Conservation (phyloP, 2,888 invertebrate species). For the Masnerella sp. region DNA sequence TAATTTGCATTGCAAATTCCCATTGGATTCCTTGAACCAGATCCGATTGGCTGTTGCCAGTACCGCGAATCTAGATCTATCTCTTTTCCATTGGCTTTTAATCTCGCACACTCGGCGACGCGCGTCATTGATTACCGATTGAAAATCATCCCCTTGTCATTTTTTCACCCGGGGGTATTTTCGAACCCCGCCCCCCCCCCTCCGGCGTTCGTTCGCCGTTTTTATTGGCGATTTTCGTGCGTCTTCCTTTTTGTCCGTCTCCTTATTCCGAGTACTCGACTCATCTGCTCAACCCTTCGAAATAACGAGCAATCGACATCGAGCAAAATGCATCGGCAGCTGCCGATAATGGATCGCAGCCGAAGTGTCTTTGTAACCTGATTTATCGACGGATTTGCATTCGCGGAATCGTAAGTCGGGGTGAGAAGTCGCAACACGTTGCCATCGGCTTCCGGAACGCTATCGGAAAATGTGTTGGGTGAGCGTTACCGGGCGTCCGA, state of each 20-base stretch:
- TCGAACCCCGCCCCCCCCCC: constrained; percentile 23
- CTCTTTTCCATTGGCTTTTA: constrained; percentile 73
- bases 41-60: constrained; percentile 76
- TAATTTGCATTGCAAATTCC: constrained; percentile 76
- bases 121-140: constrained; percentile 76
- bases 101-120: constrained; percentile 67
- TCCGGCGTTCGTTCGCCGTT: constrained; percentile 20
- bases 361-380: constrained; percentile 68
- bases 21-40: constrained; percentile 77
- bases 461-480: constrained; percentile 43
- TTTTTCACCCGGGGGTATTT: constrained; percentile 13
- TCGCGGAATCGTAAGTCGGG: constrained; percentile 65
- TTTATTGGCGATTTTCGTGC: constrained; percentile 49
- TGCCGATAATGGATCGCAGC: constrained; percentile 68
- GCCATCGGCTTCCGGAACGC: constrained; percentile 41
- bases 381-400: constrained; percentile 77
- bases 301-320: constrained; percentile 60
- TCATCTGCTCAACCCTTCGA: constrained; percentile 58
- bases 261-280: constrained; percentile 60
- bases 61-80: constrained; percentile 77
- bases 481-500: constrained; percentile 13
- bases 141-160: constrained; percentile 68
- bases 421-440: constrained; percentile 64
- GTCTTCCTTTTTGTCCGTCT: constrained; percentile 57
- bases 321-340: constrained; percentile 65